Conservation (phyloP, 2,113 vertebrate species). For the Microcebus murinus region DNA sequence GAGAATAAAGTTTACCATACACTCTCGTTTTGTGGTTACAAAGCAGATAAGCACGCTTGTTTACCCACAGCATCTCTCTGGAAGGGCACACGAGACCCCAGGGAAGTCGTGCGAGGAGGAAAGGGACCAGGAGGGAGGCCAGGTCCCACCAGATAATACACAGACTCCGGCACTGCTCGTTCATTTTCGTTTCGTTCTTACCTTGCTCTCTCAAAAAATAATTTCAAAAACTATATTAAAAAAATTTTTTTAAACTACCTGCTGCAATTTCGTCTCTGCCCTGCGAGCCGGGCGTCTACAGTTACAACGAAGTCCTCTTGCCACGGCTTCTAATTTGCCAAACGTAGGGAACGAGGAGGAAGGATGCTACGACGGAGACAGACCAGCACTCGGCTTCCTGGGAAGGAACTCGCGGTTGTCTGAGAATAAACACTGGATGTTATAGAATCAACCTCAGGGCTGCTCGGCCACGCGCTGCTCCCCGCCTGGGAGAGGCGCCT, state of each 20-base stretch:
- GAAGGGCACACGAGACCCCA: rapidly evolving
- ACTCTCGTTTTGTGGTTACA: background rate
- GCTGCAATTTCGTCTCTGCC: background rate
- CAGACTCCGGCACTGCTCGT: too few species aligned
- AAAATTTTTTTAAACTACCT: background rate
- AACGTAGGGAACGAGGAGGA: rapidly evolving
- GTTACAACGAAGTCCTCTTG: background rate
- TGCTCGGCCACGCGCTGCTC: rapidly evolving
- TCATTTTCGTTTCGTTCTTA: background rate
- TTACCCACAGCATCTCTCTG: background rate
- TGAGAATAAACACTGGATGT: rapidly evolving
- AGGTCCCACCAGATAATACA: rapidly evolving
- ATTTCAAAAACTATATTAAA: background rate
- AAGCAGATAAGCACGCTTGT: rapidly evolving
- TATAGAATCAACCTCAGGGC: rapidly evolving
- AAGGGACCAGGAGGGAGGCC: rapidly evolving
- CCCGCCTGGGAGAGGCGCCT: rapidly evolving
- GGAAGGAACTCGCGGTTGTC: rapidly evolving
- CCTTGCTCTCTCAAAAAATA: background rate
- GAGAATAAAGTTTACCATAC: background rate
- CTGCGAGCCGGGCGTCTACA: rapidly evolving
- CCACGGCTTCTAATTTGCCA: background rate
- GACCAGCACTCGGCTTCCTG: rapidly evolving
- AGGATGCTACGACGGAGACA: rapidly evolving
- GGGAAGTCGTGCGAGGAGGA: rapidly evolving